phyloP scores from a whole-genome alignment of 2,888 invertebrate species.

The Pycnomerus fuliginosus region DNA sequence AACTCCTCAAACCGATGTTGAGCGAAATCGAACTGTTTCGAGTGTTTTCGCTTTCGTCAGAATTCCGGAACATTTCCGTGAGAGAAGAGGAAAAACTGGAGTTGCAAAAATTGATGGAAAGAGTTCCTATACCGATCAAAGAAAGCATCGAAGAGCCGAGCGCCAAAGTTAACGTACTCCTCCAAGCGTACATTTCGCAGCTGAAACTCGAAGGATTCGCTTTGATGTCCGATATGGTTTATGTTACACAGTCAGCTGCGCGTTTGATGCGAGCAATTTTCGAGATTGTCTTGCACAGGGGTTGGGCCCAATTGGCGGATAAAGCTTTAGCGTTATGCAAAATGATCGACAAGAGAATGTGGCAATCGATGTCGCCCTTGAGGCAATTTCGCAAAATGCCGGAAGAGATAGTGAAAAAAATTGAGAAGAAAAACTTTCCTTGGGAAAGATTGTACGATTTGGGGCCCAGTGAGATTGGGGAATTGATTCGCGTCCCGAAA shows the following conservation, averaged over 20 bases:
- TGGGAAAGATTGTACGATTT: slow-evolving; percentile 95
- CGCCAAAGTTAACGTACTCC: slow-evolving; percentile 92
- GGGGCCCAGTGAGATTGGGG: slow-evolving; percentile 96
- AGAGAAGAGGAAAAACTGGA: slow-evolving; percentile 97
- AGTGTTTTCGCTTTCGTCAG: slow-evolving; percentile 97
- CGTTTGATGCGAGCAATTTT: slow-evolving; percentile 94
- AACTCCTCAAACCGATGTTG: slow-evolving; percentile 91
- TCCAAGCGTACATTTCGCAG: slow-evolving; percentile 98
- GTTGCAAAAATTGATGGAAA: slow-evolving; percentile 87
- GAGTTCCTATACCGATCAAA: slow-evolving; percentile 98
- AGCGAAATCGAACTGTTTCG: slow-evolving; percentile 97
- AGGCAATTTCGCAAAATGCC: slow-evolving; percentile 97
- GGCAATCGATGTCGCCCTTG: slow-evolving; percentile 99
- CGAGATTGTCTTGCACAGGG: slow-evolving; percentile 84
- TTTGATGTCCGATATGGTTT: slow-evolving; percentile 99
- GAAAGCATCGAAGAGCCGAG: slow-evolving; percentile 98
- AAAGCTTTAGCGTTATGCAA: slow-evolving; percentile 95
- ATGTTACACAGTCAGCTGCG: slow-evolving; percentile 96
- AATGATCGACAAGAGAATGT: slow-evolving; percentile 98
- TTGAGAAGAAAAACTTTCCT: slow-evolving; percentile 96
- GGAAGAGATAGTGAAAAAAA: slow-evolving; percentile 93
- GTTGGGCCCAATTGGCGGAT: slow-evolving; percentile 98
- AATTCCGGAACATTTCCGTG: slow-evolving; percentile 91
- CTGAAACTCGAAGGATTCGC: slow-evolving; percentile 98
- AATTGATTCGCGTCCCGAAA: slow-evolving; percentile 87